These are phyloP conservation scores for Myotis daubentonii DNA, from an alignment of 2,797 vertebrate species.

Conservation along the genomic window DNA sequence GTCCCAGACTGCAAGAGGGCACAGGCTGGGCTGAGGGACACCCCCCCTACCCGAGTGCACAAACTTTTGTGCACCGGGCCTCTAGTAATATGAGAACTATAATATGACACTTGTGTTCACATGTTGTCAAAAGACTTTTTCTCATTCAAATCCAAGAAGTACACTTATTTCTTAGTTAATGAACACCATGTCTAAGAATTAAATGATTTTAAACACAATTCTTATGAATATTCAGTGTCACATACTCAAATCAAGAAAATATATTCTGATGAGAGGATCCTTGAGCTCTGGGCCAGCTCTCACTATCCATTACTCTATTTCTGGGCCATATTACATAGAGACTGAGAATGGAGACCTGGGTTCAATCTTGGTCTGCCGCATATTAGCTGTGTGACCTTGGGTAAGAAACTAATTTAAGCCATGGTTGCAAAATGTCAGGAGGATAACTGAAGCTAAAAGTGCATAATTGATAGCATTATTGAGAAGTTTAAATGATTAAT, in stretches of 20 bases:
- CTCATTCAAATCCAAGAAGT: background rate
- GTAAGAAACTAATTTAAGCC: background rate
- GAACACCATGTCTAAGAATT: background rate
- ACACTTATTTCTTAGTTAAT: background rate
- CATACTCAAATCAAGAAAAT: background rate
- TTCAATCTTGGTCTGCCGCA: background rate
- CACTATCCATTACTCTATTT: background rate
- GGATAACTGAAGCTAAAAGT: background rate
- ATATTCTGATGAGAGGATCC: accelerated
- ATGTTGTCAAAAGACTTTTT: background rate
- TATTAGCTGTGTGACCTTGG: background rate
- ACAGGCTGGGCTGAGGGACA: too few relatives aligned
- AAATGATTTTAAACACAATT: background rate
- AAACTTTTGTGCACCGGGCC: too few relatives aligned
- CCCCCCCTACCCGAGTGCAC: too few relatives aligned
- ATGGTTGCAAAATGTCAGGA: background rate
- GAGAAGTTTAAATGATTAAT: background rate
- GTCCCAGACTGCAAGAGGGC: too few relatives aligned
- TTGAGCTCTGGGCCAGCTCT: background rate
- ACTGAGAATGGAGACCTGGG: background rate
- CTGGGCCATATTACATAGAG: background rate
- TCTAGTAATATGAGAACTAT: background rate
- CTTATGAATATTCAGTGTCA: background rate
- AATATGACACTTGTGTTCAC: background rate
- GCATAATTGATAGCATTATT: background rate